These are phyloP conservation scores for Polyommatus icarus DNA, from an alignment of 2,888 invertebrate species.

Conservation along the genomic window DNA sequence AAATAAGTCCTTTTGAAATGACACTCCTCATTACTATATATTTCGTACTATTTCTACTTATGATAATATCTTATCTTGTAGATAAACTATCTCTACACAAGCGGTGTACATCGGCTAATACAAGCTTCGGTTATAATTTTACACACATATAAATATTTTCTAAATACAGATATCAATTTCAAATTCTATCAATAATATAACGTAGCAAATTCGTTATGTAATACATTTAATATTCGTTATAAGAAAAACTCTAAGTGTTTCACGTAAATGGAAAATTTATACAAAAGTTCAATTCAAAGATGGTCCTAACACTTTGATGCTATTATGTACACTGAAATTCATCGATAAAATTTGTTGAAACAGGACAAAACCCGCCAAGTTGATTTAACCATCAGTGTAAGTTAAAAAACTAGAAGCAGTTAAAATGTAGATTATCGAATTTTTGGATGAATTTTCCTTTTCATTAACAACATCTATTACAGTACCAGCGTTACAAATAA, in stretches of 20 bases:
- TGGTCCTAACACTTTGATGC: slow-evolving; percentile 17
- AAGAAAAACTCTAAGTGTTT: slow-evolving; percentile 28
- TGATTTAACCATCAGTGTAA: background rate
- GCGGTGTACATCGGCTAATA: slow-evolving; percentile 29
- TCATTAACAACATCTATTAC: slow-evolving; percentile 32
- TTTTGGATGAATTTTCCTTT: slow-evolving; percentile 24
- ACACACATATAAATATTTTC: slow-evolving; percentile 26
- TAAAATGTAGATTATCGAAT: slow-evolving; percentile 6
- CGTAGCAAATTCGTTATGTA: slow-evolving; percentile 31
- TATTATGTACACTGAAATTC: background rate
- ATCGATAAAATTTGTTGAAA: background rate
- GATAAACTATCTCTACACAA: background rate
- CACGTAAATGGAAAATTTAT: slow-evolving; percentile 24
- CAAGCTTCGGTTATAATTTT: slow-evolving; percentile 29
- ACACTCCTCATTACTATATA: too few relatives aligned
- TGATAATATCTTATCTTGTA: slow-evolving; percentile 26
- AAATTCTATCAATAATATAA: slow-evolving; percentile 27
- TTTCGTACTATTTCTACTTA: slow-evolving; percentile 3
- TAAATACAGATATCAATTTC: slow-evolving; percentile 20
- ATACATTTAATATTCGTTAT: slow-evolving; percentile 26
- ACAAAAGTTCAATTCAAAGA: slow-evolving; percentile 21
- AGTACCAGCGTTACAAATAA: slow-evolving; percentile 43
- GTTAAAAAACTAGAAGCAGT: background rate
- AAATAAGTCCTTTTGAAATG: too few relatives aligned
- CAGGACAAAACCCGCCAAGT: background rate